phyloP scores from a whole-genome alignment of 2,797 vertebrate species.

The Myripristis murdjan region DNA sequence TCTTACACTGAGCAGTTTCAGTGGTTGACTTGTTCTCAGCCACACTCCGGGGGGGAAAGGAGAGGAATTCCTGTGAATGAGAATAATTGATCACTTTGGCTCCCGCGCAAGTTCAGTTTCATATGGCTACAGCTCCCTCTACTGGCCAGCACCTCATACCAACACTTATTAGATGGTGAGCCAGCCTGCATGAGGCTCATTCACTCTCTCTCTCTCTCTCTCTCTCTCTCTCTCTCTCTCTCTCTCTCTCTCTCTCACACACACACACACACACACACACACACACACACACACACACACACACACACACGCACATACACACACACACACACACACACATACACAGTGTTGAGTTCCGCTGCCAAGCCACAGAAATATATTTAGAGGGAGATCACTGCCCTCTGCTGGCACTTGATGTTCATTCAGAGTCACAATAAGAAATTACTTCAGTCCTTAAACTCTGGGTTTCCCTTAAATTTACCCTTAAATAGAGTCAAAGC shows the following conservation, averaged over 20 bases:
- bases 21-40: slow-evolving; percentile 45
- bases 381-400: slow-evolving; percentile 56
- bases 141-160: slow-evolving; percentile 15
- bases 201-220: too few species aligned
- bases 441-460: too few species aligned
- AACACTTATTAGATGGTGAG: slow-evolving; percentile 2
- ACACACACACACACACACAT: background rate
- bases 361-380: background rate
- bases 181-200: background rate
- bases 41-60: slow-evolving; percentile 25
- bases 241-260: background rate
- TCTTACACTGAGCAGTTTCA: slow-evolving; percentile 57
- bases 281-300: background rate
- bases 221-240: too few species aligned
- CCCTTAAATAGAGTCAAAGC: too few species aligned
- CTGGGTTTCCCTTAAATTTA: too few species aligned
- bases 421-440: background rate
- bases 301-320: background rate
- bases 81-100: slow-evolving; percentile 11
- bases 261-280: background rate
- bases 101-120: background rate
- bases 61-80: slow-evolving; percentile 59
- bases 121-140: slow-evolving; percentile 45
- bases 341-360: background rate
- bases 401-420: slow-evolving; percentile 58